Percentiles rank a stretch among this genome's conserved stretches.
Evolutionary conservation across 2,113 vertebrate species (phyloP).

Genomic region (Arenaria interpres): DNA sequence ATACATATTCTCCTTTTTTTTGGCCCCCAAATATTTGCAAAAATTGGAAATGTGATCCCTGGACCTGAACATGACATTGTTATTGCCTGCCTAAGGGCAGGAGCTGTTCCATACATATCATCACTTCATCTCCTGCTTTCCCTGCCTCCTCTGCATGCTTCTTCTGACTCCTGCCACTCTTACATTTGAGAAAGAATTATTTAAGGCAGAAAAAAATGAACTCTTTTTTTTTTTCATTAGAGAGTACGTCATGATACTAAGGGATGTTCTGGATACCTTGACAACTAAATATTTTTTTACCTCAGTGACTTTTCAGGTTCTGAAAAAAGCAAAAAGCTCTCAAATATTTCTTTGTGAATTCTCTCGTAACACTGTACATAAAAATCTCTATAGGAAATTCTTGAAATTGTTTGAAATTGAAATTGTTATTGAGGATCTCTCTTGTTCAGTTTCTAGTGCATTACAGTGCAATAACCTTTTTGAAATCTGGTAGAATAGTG

Average conservation of each 20-base stretch:
- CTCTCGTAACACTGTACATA: background rate
- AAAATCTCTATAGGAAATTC: background rate
- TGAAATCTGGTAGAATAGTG: background rate
- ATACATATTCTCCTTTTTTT: background rate
- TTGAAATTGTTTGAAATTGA: background rate
- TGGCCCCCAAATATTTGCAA: background rate
- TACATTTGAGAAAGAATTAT: background rate
- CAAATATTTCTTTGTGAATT: background rate
- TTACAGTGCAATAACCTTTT: background rate
- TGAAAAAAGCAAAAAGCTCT: rapidly evolving
- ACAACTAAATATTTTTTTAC: background rate
- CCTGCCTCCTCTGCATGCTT: background rate
- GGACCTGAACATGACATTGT: background rate
- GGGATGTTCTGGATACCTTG: background rate
- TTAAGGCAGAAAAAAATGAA: background rate
- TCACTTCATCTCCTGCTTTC: background rate
- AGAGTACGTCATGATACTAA: background rate
- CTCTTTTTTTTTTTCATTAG: background rate
- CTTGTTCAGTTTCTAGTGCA: background rate
- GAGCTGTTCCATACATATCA: background rate
- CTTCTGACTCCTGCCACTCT: background rate
- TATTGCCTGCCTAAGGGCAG: background rate
- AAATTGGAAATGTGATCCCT: background rate
- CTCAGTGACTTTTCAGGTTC: background rate
- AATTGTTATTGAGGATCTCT: background rate